Conservation (phyloP, 2,113 vertebrate species). For the Smithornis capensis region DNA sequence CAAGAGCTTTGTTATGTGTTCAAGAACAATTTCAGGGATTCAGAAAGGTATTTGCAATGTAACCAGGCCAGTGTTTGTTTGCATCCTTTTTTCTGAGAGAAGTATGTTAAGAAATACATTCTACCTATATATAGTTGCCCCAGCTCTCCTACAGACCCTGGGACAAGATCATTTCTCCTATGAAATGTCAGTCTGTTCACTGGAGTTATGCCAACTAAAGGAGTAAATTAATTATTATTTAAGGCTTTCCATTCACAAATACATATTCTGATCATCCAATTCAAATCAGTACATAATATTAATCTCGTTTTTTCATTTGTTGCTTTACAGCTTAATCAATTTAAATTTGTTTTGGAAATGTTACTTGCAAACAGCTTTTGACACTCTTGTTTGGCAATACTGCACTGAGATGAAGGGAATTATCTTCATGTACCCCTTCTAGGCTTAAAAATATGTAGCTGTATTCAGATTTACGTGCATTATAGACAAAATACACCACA, state of each 20-base stretch:
- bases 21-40: not conserved
- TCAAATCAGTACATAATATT: not conserved
- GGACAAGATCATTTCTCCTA: not conserved
- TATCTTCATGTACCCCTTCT: not conserved
- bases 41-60: not conserved
- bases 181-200: not conserved
- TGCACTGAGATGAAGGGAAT: not conserved
- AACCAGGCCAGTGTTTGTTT: not conserved
- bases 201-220: not conserved
- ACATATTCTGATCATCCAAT: not conserved
- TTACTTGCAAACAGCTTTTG: not conserved
- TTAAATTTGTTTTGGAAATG: not conserved
- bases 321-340: not conserved
- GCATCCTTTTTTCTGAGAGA: not conserved
- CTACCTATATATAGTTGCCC: fast-evolving
- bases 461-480: not conserved
- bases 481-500: not conserved
- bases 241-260: not conserved
- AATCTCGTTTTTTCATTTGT: not conserved
- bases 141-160: not conserved
- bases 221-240: not conserved
- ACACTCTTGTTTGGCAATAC: not conserved
- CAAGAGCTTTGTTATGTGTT: not conserved
- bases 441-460: not conserved
- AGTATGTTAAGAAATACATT: not conserved